phyloP scores from a whole-genome alignment of 2,113 vertebrate species.

The Hyperopisus bebe region DNA sequence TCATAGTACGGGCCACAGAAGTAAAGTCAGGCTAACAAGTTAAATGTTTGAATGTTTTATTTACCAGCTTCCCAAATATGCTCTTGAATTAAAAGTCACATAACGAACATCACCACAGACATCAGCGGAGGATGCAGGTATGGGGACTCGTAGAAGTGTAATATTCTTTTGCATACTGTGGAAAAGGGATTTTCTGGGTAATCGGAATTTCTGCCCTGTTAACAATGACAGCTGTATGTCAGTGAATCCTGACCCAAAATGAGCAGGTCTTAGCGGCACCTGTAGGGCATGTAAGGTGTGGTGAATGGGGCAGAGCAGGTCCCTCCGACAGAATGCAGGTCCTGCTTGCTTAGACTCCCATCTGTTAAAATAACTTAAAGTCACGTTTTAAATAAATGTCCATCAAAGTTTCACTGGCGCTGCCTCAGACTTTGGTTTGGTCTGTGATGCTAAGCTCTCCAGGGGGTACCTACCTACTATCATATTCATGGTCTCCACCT shows the following conservation, averaged over 20 bases:
- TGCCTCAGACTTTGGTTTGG: slow-evolving; percentile 45
- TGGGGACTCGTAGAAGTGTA: neutral
- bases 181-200: neutral
- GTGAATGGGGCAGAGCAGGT: neutral
- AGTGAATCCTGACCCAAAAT: neutral
- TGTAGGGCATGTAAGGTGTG: neutral
- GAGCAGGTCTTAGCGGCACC: neutral
- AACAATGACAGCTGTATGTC: neutral
- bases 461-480: neutral
- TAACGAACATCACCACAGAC: neutral
- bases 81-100: slow-evolving; percentile 32
- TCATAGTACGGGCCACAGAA: neutral
- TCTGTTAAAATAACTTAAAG: slow-evolving; percentile 38
- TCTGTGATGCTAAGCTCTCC: slow-evolving; percentile 12
- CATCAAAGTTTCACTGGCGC: slow-evolving; percentile 35
- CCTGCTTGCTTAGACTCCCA: slow-evolving; percentile 31
- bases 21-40: neutral
- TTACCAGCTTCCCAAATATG: neutral
- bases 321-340: slow-evolving; percentile 34
- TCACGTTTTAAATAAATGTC: slow-evolving; percentile 31
- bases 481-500: neutral
- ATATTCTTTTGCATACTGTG: neutral
- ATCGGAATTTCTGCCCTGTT: neutral
- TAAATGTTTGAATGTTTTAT: neutral
- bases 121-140: neutral